Conservation (phyloP, 2,113 vertebrate genomes). For the Nycticryphes semicollaris region DNA sequence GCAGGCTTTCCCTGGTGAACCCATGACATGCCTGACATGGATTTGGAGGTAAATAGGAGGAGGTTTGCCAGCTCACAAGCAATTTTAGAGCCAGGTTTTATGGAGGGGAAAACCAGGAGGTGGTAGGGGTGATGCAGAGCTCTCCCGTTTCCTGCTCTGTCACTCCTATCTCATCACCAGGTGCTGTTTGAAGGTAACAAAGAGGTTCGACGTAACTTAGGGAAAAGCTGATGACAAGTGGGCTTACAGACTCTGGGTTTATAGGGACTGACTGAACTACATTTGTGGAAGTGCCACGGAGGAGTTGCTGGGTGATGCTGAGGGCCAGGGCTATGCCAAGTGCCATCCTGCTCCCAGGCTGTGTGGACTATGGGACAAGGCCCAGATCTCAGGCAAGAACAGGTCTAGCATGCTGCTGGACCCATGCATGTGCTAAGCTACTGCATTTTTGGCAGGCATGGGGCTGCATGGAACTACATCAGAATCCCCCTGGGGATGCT, state of each 20-base stretch:
- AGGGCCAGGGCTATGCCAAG: background rate
- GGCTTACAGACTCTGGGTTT: constrained; percentile 4
- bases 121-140: accelerated
- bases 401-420: background rate
- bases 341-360: background rate
- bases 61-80: background rate
- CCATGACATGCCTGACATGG: accelerated
- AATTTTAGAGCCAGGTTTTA: background rate
- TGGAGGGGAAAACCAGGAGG: accelerated
- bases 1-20: background rate
- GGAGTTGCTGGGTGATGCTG: background rate
- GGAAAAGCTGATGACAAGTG: background rate
- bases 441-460: background rate
- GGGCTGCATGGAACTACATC: accelerated
- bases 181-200: background rate
- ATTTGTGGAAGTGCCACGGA: background rate
- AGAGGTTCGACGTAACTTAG: background rate
- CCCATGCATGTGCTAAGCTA: accelerated
- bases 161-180: background rate
- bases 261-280: constrained; percentile 33
- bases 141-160: background rate
- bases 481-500: background rate
- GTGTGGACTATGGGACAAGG: accelerated
- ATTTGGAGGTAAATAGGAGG: background rate
- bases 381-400: background rate